Evolutionary conservation across 2,888 invertebrate genomes (phyloP), one percentile per base, ranked within the genome.

Genomic region (Bellardia pandia): DNA sequence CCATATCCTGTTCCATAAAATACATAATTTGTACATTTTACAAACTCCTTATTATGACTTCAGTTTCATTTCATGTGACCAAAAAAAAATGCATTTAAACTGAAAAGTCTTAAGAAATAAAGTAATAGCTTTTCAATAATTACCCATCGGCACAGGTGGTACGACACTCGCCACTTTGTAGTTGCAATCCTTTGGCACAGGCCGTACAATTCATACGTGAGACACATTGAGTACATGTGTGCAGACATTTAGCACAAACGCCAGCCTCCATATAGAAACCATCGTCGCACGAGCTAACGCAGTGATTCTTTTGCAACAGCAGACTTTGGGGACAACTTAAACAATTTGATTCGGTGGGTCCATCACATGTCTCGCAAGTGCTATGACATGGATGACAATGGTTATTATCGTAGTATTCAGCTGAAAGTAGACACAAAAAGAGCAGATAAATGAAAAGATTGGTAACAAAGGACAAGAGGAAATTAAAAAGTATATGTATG

Each of bases 341-440:
- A 92, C 97, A 97, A 80, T 96, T 95, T 58, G 94, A 94, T 48
- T 96, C 96, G n/a, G 96, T 95, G 5, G 96, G 95, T 0, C 97
- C 98, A 86, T 96, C 96, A 92, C 98, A 98, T n/a, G 96, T 96
- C 88, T 96, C 96, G 91, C 98, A 98, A 0, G 96, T 96, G 3
- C 95, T 95, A 91, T 97, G 96, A 91, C 98, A 98, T 4, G 95
- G 94, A 87, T 95, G 95, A 92, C 98, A 98, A 66, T 94, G 94
- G 60, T 95, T 95, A 69, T 95, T 95, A 90, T 96, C 96, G 90
- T 95, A 96, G 93, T 96, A 97, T 93, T 97, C 96, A 90, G 95
- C 96, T 96, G 94, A 83, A 94, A 94, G 91, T 33, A 74, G 11
- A 75, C 2, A 82, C 71, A 42, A 71, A 7, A 48, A 60, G 13